Evolutionary conservation across 1,140 invertebrate species (phyloP).

Genomic region (Bombus breviceps): DNA sequence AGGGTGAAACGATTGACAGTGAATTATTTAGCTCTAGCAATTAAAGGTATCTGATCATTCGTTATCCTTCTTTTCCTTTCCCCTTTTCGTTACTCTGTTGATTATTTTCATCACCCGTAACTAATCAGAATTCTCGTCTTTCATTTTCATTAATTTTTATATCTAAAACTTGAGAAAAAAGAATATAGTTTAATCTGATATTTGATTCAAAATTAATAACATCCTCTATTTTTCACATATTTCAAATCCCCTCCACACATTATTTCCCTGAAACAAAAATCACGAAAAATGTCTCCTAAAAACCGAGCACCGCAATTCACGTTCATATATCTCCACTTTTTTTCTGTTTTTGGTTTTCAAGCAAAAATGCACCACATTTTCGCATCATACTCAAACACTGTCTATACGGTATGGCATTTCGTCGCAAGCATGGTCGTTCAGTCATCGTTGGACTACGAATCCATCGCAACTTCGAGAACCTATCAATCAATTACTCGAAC

Average conservation of each 20-base stretch:
- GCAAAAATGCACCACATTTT: conserved; percentile 6
- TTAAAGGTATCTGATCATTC: conserved; percentile 66
- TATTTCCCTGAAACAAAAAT: not conserved
- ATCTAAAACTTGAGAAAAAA: not conserved
- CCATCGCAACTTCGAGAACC: conserved; percentile 61
- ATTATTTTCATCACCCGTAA: conserved; percentile 9
- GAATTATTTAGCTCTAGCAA: conserved; percentile 80
- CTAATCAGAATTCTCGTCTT: not conserved
- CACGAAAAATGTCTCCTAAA: not conserved
- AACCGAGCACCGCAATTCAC: not conserved
- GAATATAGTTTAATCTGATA: not conserved
- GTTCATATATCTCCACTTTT: conserved; percentile 18
- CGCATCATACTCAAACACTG: not conserved
- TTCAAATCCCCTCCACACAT: not conserved
- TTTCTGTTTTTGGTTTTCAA: not conserved
- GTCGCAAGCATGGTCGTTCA: conserved; percentile 55
- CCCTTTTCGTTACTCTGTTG: not conserved
- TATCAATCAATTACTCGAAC: conserved; percentile 70
- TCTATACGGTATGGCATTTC: conserved; percentile 26
- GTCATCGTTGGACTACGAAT: conserved; percentile 59
- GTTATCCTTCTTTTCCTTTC: not conserved
- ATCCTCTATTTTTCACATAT: not conserved
- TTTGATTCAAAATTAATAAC: not conserved
- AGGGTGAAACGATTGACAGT: conserved; percentile 80
- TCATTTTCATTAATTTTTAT: not conserved